A percentile compares a stretch with the other conserved stretches of the same genome.
phyloP scores from a whole-genome alignment of 1,140 invertebrate genomes.

The Drosophila cardini region DNA sequence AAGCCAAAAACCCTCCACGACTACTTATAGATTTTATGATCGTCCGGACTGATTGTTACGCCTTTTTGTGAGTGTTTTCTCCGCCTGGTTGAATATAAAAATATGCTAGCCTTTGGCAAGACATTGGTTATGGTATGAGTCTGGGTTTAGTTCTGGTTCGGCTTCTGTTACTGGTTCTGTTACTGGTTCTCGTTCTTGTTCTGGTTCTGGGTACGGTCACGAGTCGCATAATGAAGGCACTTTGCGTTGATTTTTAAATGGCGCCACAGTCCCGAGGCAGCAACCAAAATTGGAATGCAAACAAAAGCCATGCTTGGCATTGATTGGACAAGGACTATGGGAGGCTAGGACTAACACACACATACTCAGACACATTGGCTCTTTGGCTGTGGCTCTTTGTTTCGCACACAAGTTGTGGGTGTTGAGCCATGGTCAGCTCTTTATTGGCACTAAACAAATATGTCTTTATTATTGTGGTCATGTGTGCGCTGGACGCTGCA shows the following conservation, averaged over 20 bases:
- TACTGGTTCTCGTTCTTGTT: neutral
- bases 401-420: constrained; percentile 60
- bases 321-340: constrained; percentile 63
- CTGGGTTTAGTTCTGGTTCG: neutral
- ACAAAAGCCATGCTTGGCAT: constrained; percentile 65
- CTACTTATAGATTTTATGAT: constrained; percentile 69
- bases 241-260: constrained; percentile 82
- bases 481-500: constrained; percentile 45
- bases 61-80: constrained; percentile 54
- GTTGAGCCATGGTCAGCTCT: constrained; percentile 24
- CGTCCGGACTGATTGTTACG: constrained; percentile 65
- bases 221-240: constrained; percentile 76
- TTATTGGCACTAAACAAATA: constrained; percentile 54
- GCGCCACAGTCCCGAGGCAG: constrained; percentile 34
- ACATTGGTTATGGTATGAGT: constrained; percentile 10
- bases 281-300: constrained; percentile 63
- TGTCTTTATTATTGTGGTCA: constrained; percentile 43
- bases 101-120: constrained; percentile 53
- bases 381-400: constrained; percentile 57
- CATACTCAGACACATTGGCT: neutral
- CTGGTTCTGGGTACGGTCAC: constrained; percentile 10
- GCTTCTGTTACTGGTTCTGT: neutral
- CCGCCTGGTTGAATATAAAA: constrained; percentile 51
- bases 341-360: neutral
- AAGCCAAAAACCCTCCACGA: constrained; percentile 22